A percentile compares a stretch with the other conserved stretches of the same genome.
Evolutionary conservation across 2,888 invertebrate genomes (phyloP).

Genomic region (Strigamia transsilvanica): DNA sequence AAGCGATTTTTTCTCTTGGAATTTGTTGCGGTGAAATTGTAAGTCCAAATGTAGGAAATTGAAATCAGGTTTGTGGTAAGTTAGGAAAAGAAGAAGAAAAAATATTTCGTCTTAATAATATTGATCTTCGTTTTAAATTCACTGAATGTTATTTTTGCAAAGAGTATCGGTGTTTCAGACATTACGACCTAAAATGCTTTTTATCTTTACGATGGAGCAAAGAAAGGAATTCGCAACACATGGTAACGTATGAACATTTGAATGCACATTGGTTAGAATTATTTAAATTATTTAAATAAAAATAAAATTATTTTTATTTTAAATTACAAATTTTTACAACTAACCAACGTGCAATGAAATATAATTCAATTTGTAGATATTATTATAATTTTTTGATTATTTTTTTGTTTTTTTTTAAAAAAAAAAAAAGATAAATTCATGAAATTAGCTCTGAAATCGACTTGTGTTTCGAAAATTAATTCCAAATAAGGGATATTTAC

Average conservation of each 20-base stretch:
- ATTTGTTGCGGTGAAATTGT: conserved; percentile 37
- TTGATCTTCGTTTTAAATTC: background rate
- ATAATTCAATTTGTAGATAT: background rate
- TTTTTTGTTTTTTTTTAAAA: background rate
- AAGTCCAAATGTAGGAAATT: conserved; percentile 12
- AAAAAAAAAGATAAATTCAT: no score
- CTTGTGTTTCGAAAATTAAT: no score
- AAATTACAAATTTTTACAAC: no score
- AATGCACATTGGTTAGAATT: conserved; percentile 1
- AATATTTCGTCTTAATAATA: background rate
- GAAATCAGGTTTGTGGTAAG: conserved; percentile 6
- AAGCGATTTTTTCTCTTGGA: conserved; percentile 19
- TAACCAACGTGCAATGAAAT: background rate
- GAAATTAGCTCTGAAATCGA: no score
- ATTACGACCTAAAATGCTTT: background rate
- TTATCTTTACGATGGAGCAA: background rate
- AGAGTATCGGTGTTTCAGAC: background rate
- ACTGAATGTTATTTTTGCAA: background rate
- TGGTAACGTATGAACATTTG: conserved; percentile 10
- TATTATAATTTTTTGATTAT: background rate
- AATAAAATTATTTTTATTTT: background rate
- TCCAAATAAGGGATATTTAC: no score
- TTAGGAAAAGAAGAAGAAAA: background rate
- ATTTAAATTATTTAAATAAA: background rate
- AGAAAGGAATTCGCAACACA: background rate